Conservation (phyloP, 1,140 invertebrate genomes). For the Epicauta chinensis region DNA sequence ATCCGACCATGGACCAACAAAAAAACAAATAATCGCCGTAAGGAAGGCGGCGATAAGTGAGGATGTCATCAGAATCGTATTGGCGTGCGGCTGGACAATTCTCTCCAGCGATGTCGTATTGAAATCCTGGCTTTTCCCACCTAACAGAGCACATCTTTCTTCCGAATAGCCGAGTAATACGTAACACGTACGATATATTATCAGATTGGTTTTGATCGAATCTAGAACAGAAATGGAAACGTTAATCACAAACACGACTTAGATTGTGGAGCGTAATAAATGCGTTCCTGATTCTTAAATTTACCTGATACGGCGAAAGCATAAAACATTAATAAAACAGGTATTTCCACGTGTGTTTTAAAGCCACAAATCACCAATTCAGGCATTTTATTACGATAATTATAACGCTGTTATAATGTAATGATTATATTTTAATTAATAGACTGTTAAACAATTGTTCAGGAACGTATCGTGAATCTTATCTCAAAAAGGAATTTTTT, state of each 20-base stretch:
- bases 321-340: conserved; percentile 2
- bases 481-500: too few relatives aligned
- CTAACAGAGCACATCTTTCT: conserved; percentile 47
- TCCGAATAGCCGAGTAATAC: conserved; percentile 44
- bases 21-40: conserved; percentile 56
- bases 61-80: conserved; percentile 51
- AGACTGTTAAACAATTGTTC: too few relatives aligned
- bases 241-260: neutral
- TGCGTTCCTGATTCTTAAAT: too few relatives aligned
- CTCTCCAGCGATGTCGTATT: conserved; percentile 50
- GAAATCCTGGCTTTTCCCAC: conserved; percentile 44
- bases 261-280: too few relatives aligned
- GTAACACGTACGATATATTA: conserved; percentile 50
- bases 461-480: too few relatives aligned
- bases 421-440: too few relatives aligned
- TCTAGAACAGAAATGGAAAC: conserved; percentile 42
- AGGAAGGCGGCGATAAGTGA: conserved; percentile 55
- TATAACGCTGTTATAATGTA: too few relatives aligned
- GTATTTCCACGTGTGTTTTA: conserved; percentile 1
- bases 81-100: conserved; percentile 54
- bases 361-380: neutral
- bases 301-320: conserved; percentile 1
- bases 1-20: conserved; percentile 69
- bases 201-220: conserved; percentile 48
- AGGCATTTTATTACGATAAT: neutral